Base-by-base conservation (phyloP, 2,888 invertebrate genomes). In the Erebia epiphron region DNA sequence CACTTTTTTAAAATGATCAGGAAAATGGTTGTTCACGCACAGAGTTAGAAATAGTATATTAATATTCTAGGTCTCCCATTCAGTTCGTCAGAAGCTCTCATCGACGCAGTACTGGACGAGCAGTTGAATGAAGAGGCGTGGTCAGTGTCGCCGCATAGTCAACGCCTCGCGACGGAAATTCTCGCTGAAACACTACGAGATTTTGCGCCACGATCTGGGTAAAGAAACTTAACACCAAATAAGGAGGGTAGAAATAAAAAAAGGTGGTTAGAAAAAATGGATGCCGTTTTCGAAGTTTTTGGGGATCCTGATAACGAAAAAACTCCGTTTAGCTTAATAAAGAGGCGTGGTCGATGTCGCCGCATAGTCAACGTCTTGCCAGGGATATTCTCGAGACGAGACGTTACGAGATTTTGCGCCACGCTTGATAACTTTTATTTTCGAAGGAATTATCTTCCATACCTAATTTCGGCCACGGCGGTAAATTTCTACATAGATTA, bases 81-180 rank as follows among this genome's bases (percentile, higher is more conserved):
- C 84, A 88, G 91, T 14, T 94, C 95, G n/a, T 57, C 56, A 21
- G 56, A 57, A 8, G 95, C 96, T 35, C 87, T 97, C 8, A 95
- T 97, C 60, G 95, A 96, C 82, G 96, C 96, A 9, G 95, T 96
- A 4, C 87, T 97, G 41, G 95, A 95, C 80, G 94, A 95, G 63
- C 96, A 96, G 83, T 85, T 95, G 68, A 94, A 94, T 76, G 56
- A 57, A 21, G 96, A 96, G 67, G 93, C 90, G 13, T 92, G 92
- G 91, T 85, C 86, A 54, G 84, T 85, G 16, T 75, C 86, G n/a
- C 84, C 88, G 8, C 86, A 81, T 43, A 85, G 85, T 66, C 86
- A 86, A 49, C 83, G 87, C 13, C 80, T 89, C 50, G 89, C 89
- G 2, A 77, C 88, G 16, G 88, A 91, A 72, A 87, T 91, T 46